These are phyloP conservation scores for Monomorium pharaonis DNA, from an alignment of 1,140 invertebrate genomes.

Conservation along the genomic window DNA sequence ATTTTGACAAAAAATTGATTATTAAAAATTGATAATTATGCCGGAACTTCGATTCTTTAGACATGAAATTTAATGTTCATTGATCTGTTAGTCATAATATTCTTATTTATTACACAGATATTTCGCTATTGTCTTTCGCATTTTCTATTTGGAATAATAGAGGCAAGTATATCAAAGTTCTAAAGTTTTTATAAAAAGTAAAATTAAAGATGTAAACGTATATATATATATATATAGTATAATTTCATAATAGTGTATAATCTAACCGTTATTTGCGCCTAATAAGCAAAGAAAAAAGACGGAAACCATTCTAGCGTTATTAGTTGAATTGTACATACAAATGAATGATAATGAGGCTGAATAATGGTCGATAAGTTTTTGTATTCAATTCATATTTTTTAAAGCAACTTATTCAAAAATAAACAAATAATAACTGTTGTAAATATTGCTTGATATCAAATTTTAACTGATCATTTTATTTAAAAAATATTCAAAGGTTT, in stretches of 20 bases:
- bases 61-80: background rate
- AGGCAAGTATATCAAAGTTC: background rate
- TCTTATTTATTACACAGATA: background rate
- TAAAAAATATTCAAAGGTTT: background rate
- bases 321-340: background rate
- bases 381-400: background rate
- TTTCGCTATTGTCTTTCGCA: background rate
- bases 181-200: background rate
- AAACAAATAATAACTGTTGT: background rate
- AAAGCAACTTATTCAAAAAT: background rate
- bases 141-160: background rate
- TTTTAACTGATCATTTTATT: background rate
- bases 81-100: background rate
- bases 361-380: background rate
- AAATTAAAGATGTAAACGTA: background rate
- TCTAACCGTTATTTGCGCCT: background rate
- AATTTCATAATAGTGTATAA: background rate
- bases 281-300: background rate
- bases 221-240: background rate
- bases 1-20: background rate
- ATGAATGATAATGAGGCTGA: background rate
- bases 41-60: background rate
- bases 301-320: background rate
- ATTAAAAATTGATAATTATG: background rate
- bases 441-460: background rate